phyloP scores from a whole-genome alignment of 2,888 invertebrate genomes.

The Tipula vernalis region DNA sequence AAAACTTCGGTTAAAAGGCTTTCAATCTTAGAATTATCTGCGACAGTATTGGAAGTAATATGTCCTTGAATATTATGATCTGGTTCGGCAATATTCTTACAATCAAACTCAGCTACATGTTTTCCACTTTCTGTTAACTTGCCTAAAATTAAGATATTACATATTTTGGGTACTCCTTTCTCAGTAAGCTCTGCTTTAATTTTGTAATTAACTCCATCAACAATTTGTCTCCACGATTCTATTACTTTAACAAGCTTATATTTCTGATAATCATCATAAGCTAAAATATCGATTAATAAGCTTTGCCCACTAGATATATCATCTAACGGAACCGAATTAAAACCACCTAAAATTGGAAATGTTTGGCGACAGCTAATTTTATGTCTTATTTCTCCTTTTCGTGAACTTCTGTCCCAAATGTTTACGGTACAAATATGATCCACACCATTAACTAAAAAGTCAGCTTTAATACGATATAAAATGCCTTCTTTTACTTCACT shows the following conservation, averaged over 20 bases:
- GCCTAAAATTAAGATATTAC: background rate
- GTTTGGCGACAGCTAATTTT: background rate
- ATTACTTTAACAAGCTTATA: constrained; percentile 25
- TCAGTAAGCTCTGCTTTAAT: constrained; percentile 45
- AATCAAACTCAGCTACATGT: background rate
- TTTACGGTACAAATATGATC: background rate
- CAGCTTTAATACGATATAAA: constrained; percentile 35
- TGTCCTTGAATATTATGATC: background rate
- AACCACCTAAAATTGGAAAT: background rate
- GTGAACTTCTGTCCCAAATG: background rate
- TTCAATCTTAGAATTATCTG: background rate
- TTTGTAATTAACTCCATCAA: constrained; percentile 42
- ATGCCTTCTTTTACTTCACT: constrained; percentile 42
- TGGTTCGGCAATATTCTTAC: background rate
- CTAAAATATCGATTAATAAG: background rate
- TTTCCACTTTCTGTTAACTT: background rate
- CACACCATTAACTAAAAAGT: constrained; percentile 22
- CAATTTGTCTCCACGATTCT: constrained; percentile 38
- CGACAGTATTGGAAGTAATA: background rate
- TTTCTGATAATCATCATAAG: background rate
- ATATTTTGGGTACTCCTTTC: constrained; percentile 23
- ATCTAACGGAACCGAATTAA: background rate
- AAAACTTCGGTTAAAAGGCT: background rate
- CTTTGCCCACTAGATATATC: background rate
- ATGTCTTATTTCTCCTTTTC: background rate